These are phyloP conservation scores for Eledona agricola DNA, from an alignment of 2,888 invertebrate species.

Conservation along the genomic window DNA sequence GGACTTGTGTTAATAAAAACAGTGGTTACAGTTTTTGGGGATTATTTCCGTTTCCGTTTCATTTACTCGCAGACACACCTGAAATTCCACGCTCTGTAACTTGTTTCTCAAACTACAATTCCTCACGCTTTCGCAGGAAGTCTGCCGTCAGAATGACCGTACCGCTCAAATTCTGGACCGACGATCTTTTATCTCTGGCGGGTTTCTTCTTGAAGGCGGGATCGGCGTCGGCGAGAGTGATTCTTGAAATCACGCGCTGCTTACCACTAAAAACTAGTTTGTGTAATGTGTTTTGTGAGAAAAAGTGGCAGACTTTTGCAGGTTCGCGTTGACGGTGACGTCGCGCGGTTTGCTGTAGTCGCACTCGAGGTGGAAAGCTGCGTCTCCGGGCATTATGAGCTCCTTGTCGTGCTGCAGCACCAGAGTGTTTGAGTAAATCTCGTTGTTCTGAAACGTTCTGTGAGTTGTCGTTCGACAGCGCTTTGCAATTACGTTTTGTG, in stretches of 20 bases:
- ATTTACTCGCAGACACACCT: conserved; percentile 22
- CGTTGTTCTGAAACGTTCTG: conserved; percentile 63
- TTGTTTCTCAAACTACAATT: conserved; percentile 39
- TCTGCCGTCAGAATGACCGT: conserved; percentile 48
- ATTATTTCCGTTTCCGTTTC: conserved; percentile 5
- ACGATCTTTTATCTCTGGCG: conserved; percentile 41
- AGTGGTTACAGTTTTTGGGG: conserved; percentile 2
- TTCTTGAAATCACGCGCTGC: conserved; percentile 60
- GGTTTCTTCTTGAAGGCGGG: conserved; percentile 58
- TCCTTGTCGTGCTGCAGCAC: conserved; percentile 74
- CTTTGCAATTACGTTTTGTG: conserved; percentile 64
- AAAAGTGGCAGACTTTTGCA: conserved; percentile 54
- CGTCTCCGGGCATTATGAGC: conserved; percentile 71
- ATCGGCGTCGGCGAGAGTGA: conserved; percentile 67
- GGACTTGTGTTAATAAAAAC: conserved; percentile 27
- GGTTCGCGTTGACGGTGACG: conserved; percentile 65
- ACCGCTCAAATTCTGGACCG: conserved; percentile 44
- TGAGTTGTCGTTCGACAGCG: background rate
- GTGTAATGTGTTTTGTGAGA: too few species aligned
- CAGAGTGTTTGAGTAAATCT: conserved; percentile 69
- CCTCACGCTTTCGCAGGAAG: conserved; percentile 42
- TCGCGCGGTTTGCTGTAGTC: conserved; percentile 68
- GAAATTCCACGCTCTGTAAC: conserved; percentile 17
- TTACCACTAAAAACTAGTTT: conserved; percentile 44
- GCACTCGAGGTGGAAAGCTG: conserved; percentile 72